Evolutionary conservation across 2,797 vertebrate genomes (phyloP).

Genomic region (Phaenicophaeus curvirostris): DNA sequence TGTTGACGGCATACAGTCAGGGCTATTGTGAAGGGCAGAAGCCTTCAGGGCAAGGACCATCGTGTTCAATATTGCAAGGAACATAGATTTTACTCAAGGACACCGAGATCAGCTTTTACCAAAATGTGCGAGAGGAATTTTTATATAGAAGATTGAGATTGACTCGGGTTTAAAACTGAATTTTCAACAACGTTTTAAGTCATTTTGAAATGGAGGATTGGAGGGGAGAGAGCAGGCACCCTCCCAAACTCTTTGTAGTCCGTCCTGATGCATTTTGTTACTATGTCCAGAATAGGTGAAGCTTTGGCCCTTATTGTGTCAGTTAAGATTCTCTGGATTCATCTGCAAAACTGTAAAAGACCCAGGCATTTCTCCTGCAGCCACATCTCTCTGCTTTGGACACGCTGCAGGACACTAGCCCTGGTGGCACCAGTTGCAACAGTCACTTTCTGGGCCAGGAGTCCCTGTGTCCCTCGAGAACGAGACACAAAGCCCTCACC

Average conservation of each 20-base stretch:
- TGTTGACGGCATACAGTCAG: not conserved
- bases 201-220: not conserved
- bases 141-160: not conserved
- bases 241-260: not conserved
- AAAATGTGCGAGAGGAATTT: not conserved
- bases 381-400: not conserved
- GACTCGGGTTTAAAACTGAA: not conserved
- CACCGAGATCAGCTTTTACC: not conserved
- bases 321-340: not conserved
- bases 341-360: not conserved
- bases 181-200: not conserved
- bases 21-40: conserved; percentile 13
- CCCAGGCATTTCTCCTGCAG: not conserved
- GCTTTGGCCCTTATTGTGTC: not conserved
- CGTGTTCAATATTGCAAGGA: not conserved
- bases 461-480: not conserved
- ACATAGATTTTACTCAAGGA: conserved; percentile 19
- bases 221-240: not conserved
- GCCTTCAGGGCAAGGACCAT: conserved; percentile 2
- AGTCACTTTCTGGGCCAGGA: not conserved
- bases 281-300: not conserved
- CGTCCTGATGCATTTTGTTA: not conserved
- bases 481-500: not conserved
- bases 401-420: not conserved
- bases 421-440: not conserved